Conservation (phyloP, 2,113 vertebrate genomes). For the Pangasianodon gigas region DNA sequence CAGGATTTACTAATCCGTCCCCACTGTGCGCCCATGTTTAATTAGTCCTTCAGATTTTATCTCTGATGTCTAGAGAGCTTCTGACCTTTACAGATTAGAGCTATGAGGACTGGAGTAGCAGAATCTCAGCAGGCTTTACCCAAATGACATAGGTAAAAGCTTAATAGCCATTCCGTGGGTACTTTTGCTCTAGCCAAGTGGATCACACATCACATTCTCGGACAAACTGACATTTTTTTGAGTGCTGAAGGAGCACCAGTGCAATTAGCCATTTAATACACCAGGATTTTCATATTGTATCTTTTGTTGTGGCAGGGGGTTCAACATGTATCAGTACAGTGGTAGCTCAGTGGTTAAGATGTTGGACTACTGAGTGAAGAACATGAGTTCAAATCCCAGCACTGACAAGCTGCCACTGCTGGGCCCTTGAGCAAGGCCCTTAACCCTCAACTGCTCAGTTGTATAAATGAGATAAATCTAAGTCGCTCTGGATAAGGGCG, state of each 20-base stretch:
- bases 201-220: constrained; percentile 2
- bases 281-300: background rate
- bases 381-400: too few species aligned
- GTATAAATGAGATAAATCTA: too few species aligned
- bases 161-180: background rate
- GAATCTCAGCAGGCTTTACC: constrained; percentile 10
- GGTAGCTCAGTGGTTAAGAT: too few species aligned
- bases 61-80: constrained; percentile 29
- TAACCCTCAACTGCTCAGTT: too few species aligned
- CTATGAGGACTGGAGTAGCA: background rate
- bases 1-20: background rate
- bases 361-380: too few species aligned
- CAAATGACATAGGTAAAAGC: background rate
- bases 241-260: background rate
- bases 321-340: background rate
- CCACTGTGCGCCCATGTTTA: background rate
- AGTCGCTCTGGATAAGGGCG: too few species aligned
- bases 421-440: too few species aligned
- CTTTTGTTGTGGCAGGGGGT: background rate
- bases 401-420: too few species aligned
- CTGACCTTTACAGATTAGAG: constrained; percentile 43
- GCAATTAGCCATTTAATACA: background rate
- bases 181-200: background rate
- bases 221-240: background rate
- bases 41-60: constrained; percentile 40